These are phyloP conservation scores for Rhamnusium bicolor DNA, from an alignment of 2,888 invertebrate species.

Conservation along the genomic window DNA sequence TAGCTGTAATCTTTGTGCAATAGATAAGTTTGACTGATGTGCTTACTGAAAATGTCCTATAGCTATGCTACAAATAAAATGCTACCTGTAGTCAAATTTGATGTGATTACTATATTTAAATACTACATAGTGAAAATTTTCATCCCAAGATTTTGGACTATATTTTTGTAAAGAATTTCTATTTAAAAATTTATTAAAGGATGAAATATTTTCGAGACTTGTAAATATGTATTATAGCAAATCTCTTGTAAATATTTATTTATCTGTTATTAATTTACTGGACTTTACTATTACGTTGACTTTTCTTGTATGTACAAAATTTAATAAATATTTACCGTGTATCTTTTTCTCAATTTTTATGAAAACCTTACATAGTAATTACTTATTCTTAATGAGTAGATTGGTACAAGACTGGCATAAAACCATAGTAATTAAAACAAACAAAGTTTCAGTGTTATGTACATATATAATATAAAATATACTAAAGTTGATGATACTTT, in stretches of 20 bases:
- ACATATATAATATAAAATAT: too few species aligned
- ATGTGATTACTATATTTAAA: constrained; percentile 31
- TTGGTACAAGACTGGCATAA: too few species aligned
- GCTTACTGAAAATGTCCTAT: constrained; percentile 17
- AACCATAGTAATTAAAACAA: too few species aligned
- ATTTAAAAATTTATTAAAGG: constrained; percentile 14
- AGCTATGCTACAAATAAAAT: constrained; percentile 15
- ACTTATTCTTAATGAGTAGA: too few species aligned
- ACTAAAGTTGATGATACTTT: too few species aligned
- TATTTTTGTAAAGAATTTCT: constrained; percentile 25
- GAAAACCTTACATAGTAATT: neutral
- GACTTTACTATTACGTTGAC: constrained; percentile 12
- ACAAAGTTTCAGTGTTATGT: too few species aligned
- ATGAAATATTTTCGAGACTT: constrained; percentile 13
- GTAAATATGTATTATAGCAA: constrained; percentile 28
- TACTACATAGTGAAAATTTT: constrained; percentile 10
- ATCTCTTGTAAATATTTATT: constrained; percentile 16
- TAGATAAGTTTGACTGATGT: constrained; percentile 23
- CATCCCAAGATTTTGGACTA: constrained; percentile 1
- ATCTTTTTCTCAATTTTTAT: neutral
- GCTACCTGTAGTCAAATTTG: constrained; percentile 26
- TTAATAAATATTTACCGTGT: constrained; percentile 10
- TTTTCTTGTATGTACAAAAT: constrained; percentile 25
- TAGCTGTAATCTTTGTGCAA: constrained; percentile 23
- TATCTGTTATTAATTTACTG: constrained; percentile 22